phyloP scores from a whole-genome alignment of 2,797 vertebrate species.

The Linurgus olivaceus region DNA sequence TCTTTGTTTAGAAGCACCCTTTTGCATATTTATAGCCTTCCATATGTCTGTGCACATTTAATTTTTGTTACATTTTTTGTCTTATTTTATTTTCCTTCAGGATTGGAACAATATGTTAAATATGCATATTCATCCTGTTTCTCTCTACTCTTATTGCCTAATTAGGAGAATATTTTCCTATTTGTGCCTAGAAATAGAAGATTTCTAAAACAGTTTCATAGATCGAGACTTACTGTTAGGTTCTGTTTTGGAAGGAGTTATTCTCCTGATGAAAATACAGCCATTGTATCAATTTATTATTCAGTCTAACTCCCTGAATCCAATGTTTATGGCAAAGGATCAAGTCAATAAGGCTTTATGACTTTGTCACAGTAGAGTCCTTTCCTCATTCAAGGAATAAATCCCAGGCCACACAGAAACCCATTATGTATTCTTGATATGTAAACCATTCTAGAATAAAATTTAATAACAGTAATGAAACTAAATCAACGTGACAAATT shows the following conservation, averaged over 20 bases:
- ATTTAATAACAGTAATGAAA: slow-evolving; percentile 61
- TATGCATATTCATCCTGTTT: not conserved
- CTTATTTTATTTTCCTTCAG: not conserved
- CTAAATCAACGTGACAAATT: slow-evolving; percentile 62
- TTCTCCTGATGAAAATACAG: slow-evolving; percentile 45
- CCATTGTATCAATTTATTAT: slow-evolving; percentile 35
- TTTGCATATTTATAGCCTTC: not conserved
- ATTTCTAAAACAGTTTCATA: slow-evolving; percentile 20
- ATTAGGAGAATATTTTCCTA: slow-evolving; percentile 10
- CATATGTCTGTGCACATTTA: not conserved
- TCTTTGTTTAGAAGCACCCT: slow-evolving; percentile 2
- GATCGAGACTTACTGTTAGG: not conserved
- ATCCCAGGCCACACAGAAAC: slow-evolving; percentile 47
- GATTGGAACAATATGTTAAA: not conserved
- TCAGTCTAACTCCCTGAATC: slow-evolving; percentile 33
- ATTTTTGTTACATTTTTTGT: not conserved
- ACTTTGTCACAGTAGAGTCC: slow-evolving; percentile 41
- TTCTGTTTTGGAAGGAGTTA: slow-evolving; percentile 19
- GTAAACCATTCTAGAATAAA: slow-evolving; percentile 60
- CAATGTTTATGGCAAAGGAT: slow-evolving; percentile 59
- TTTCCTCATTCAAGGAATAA: slow-evolving; percentile 53
- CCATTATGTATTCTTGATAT: slow-evolving; percentile 60
- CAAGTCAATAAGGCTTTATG: slow-evolving; percentile 63
- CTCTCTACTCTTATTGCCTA: not conserved
- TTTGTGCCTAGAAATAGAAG: not conserved